A percentile compares a stretch with the other conserved stretches of the same genome.
These are phyloP conservation scores for Drosophila nigromelanica DNA, from an alignment of 1,140 invertebrate species.

Conservation along the genomic window DNA sequence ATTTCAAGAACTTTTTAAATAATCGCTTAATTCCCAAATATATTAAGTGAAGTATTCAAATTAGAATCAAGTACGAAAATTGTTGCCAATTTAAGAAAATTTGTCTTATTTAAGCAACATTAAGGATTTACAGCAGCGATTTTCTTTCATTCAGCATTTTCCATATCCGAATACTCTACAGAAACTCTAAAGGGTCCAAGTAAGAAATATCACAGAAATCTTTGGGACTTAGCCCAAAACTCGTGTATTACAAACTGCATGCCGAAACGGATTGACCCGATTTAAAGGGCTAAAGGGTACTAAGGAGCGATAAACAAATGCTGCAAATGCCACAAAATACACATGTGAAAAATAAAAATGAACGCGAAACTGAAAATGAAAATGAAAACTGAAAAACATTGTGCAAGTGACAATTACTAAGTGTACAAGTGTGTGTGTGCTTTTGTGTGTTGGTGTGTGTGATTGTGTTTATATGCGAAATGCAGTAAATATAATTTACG, in stretches of 20 bases:
- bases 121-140: no score
- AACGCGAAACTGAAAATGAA: conserved; percentile 18
- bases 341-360: conserved; percentile 47
- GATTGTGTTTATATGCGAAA: conserved; percentile 41
- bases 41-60: no score
- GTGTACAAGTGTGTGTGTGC: background rate
- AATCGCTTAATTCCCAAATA: no score
- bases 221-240: no score
- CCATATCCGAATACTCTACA: no score
- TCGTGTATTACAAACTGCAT: background rate
- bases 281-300: background rate
- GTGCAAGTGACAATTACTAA: conserved; percentile 57
- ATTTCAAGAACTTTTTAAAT: no score
- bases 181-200: no score
- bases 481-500: conserved; percentile 72
- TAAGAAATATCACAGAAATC: no score
- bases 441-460: conserved; percentile 11
- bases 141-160: no score
- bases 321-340: conserved; percentile 43
- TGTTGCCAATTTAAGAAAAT: no score
- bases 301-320: conserved; percentile 8
- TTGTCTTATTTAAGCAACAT: no score
- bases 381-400: conserved; percentile 50
- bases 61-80: no score
- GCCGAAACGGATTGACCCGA: background rate